These are phyloP conservation scores for Sibirionetta formosa DNA, from an alignment of 2,797 vertebrate species.

Conservation along the genomic window DNA sequence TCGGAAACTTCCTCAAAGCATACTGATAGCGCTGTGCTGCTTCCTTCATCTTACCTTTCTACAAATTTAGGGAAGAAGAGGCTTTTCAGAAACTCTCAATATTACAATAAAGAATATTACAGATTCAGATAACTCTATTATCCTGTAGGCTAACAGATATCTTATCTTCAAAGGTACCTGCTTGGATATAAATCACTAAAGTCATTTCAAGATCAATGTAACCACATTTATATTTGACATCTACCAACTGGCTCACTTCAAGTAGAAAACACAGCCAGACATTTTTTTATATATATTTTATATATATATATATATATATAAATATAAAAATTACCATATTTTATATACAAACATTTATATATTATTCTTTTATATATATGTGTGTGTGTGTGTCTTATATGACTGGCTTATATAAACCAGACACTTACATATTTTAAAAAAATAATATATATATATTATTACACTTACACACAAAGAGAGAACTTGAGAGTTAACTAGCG, in stretches of 20 bases:
- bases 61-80: conserved; percentile 48
- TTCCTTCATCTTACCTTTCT: conserved; percentile 99
- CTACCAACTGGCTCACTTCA: not conserved
- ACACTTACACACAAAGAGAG: not conserved
- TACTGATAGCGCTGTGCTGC: conserved; percentile 98
- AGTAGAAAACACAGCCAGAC: not conserved
- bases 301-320: too few relatives aligned
- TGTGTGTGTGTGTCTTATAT: too few relatives aligned
- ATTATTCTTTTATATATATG: too few relatives aligned
- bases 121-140: too few relatives aligned
- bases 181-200: too few relatives aligned
- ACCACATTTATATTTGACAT: not conserved
- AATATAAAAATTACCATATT: not conserved
- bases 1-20: conserved; percentile 96
- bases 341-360: too few relatives aligned
- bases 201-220: not conserved
- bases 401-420: too few relatives aligned
- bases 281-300: not conserved
- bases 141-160: too few relatives aligned
- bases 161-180: too few relatives aligned
- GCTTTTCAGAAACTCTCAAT: not conserved
- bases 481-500: not conserved
- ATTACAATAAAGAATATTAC: not conserved
- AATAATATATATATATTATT: not conserved
- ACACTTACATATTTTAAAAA: not conserved